These are phyloP conservation scores for Phylloscopus trochilus DNA, from an alignment of 2,113 vertebrate genomes.

Conservation along the genomic window DNA sequence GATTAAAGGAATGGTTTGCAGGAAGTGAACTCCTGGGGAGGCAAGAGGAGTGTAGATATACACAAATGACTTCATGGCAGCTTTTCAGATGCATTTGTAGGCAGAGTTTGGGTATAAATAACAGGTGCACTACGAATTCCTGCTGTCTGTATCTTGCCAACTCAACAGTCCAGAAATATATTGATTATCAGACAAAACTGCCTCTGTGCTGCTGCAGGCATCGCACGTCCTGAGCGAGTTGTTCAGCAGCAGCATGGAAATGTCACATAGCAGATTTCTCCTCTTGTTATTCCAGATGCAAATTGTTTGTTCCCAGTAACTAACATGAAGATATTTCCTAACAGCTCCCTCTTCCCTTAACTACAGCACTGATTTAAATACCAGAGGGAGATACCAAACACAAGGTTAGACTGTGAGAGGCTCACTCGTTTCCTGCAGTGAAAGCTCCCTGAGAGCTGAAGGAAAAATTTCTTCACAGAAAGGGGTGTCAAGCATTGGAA, in stretches of 20 bases:
- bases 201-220: neutral
- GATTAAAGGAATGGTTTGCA: neutral
- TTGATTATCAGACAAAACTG: neutral
- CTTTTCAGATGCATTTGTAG: neutral
- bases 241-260: neutral
- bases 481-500: neutral
- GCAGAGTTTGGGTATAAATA: neutral
- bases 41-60: neutral
- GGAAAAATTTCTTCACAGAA: neutral
- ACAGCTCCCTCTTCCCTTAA: neutral
- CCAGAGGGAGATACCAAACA: neutral
- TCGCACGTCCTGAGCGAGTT: neutral
- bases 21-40: neutral
- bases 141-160: neutral
- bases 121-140: neutral
- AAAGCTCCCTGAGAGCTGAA: neutral
- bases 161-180: neutral
- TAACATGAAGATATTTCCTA: neutral
- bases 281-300: neutral
- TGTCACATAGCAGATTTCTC: neutral
- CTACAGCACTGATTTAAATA: neutral
- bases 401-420: accelerated
- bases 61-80: neutral
- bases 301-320: neutral
- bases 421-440: accelerated